A percentile compares a stretch with the other conserved stretches of the same genome.
phyloP scores from a whole-genome alignment of 2,888 invertebrate species.

The Cantharis flavilabris region DNA sequence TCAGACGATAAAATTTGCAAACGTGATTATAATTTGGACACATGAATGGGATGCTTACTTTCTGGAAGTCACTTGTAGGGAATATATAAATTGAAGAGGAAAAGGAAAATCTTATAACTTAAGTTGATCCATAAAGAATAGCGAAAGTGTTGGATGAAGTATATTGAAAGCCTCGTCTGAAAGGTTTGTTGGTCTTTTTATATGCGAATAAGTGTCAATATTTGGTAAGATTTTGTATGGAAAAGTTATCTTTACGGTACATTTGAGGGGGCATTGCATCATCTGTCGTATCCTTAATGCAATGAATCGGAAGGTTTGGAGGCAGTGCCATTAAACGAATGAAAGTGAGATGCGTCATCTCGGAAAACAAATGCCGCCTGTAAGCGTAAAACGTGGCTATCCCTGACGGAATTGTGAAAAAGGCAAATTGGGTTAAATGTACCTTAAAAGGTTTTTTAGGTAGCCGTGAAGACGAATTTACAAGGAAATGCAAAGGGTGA shows the following conservation, averaged over 20 bases:
- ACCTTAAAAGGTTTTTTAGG: conserved; percentile 35
- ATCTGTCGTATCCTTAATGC: conserved; percentile 29
- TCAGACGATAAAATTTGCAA: neutral
- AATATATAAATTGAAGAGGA: neutral
- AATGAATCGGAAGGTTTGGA: conserved; percentile 29
- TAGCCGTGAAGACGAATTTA: conserved; percentile 30
- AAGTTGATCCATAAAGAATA: neutral
- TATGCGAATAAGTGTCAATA: conserved; percentile 13
- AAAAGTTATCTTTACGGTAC: conserved; percentile 27
- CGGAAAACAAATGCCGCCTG: conserved; percentile 26
- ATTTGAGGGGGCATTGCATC: conserved; percentile 26
- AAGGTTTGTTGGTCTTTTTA: neutral
- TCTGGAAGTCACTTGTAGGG: neutral
- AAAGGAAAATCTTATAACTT: neutral
- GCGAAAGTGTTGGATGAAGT: neutral
- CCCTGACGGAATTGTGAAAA: conserved; percentile 32
- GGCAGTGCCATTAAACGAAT: conserved; percentile 25
- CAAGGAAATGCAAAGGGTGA: conserved; percentile 25
- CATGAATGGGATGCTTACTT: neutral
- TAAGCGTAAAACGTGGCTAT: conserved; percentile 33
- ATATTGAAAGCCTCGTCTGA: neutral
- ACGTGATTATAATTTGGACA: neutral
- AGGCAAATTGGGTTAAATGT: conserved; percentile 37
- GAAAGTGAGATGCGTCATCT: conserved; percentile 26
- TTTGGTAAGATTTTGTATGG: conserved; percentile 5